Percentiles rank a stretch among this genome's conserved stretches.
These are phyloP conservation scores for Dorcus hopei DNA, from an alignment of 2,888 invertebrate species.

Conservation along the genomic window DNA sequence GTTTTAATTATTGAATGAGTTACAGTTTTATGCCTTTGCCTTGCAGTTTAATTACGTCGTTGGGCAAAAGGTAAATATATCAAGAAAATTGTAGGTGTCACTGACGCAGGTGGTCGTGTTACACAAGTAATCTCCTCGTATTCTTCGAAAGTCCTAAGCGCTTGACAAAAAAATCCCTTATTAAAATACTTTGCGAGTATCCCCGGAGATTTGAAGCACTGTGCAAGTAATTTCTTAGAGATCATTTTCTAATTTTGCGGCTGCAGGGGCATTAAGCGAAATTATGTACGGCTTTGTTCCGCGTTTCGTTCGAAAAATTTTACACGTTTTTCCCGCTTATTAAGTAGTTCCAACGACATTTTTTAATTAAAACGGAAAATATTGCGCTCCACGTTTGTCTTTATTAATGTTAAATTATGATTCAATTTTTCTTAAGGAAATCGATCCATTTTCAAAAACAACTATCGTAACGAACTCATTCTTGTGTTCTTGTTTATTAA, in stretches of 20 bases:
- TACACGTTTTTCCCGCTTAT: too few relatives aligned
- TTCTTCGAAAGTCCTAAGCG: constrained; percentile 39
- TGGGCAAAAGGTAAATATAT: constrained; percentile 26
- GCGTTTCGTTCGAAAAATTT: background rate
- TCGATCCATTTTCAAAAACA: too few relatives aligned
- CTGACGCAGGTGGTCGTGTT: constrained; percentile 42
- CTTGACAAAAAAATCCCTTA: constrained; percentile 47
- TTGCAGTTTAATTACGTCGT: background rate
- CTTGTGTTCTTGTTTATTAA: too few relatives aligned
- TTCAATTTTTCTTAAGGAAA: too few relatives aligned
- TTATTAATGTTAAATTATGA: too few relatives aligned
- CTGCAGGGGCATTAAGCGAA: constrained; percentile 30
- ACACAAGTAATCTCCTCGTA: constrained; percentile 39
- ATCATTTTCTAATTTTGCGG: constrained; percentile 42
- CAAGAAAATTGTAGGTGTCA: constrained; percentile 44
- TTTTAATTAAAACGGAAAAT: too few relatives aligned
- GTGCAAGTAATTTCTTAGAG: constrained; percentile 29
- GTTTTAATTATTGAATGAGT: too few relatives aligned
- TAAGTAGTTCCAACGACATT: too few relatives aligned
- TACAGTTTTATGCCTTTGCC: too few relatives aligned
- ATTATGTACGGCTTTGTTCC: background rate
- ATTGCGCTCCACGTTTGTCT: too few relatives aligned
- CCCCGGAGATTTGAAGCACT: constrained; percentile 29
- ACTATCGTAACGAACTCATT: too few relatives aligned
- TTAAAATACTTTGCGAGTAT: constrained; percentile 44